A percentile compares a stretch with the other conserved stretches of the same genome.
Conservation (phyloP, 2,888 invertebrate genomes). For the Drosophila borealis region DNA sequence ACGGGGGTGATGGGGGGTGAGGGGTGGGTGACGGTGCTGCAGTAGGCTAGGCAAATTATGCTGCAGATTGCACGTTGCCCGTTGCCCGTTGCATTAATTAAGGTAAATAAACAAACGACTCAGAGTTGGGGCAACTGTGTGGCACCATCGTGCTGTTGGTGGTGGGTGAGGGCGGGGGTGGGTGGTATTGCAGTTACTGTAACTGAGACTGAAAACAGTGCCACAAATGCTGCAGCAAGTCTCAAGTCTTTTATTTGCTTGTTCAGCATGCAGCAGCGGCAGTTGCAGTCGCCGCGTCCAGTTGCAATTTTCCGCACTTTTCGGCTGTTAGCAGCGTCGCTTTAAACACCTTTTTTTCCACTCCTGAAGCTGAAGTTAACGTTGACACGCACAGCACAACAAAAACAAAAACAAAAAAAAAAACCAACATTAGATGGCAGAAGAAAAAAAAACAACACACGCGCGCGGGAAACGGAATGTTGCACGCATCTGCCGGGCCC, state of each 20-base stretch:
- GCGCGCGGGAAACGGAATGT: constrained; percentile 53
- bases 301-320: constrained; percentile 6
- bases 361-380: constrained; percentile 26
- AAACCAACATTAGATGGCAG: constrained; percentile 2
- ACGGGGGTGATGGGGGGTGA: not conserved
- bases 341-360: constrained; percentile 63
- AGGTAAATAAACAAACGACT: constrained; percentile 74
- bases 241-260: constrained; percentile 28
- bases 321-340: constrained; percentile 29
- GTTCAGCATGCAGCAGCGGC: constrained; percentile 23
- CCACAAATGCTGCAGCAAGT: constrained; percentile 35
- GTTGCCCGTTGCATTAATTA: constrained; percentile 66
- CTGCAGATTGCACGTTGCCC: constrained; percentile 37
- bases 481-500: constrained; percentile 52
- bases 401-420: constrained; percentile 23
- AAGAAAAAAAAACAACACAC: constrained; percentile 21
- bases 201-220: constrained; percentile 25
- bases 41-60: constrained; percentile 61
- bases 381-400: constrained; percentile 63
- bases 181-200: constrained; percentile 12
- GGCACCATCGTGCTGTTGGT: too few relatives aligned
- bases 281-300: not conserved
- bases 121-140: too few relatives aligned
- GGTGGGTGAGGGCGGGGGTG: fast-evolving
- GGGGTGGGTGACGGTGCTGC: not conserved